Evolutionary conservation across 2,888 invertebrate species (phyloP).

Genomic region (Azorinus chamasolen): DNA sequence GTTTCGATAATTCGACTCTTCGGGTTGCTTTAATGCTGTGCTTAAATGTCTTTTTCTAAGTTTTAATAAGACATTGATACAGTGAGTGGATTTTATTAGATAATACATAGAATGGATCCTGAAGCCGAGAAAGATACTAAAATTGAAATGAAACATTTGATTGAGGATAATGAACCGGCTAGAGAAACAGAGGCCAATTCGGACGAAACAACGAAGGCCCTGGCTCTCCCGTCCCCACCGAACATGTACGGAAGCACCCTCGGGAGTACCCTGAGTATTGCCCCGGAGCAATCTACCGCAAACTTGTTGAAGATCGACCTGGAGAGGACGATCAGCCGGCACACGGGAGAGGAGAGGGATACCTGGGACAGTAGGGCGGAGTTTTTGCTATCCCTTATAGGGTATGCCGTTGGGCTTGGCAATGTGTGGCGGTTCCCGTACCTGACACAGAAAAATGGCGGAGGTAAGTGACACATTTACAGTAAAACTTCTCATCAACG

Average conservation of each 20-base stretch:
- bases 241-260: conserved; percentile 57
- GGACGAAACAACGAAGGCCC: conserved; percentile 27
- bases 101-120: conserved; percentile 19
- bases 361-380: conserved; percentile 79
- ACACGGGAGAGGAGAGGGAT: conserved; percentile 78
- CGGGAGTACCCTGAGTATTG: conserved; percentile 73
- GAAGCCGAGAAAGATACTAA: conserved; percentile 24
- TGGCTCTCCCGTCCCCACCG: conserved; percentile 57
- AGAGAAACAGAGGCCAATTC: conserved; percentile 9
- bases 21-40: too few relatives aligned
- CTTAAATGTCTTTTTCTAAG: background rate
- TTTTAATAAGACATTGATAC: background rate
- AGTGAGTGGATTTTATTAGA: background rate
- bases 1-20: too few relatives aligned
- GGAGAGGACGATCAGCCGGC: conserved; percentile 73
- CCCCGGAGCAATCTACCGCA: conserved; percentile 74
- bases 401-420: conserved; percentile 80
- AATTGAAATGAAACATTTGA: conserved; percentile 63
- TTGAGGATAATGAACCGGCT: conserved; percentile 7
- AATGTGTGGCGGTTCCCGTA: conserved; percentile 82
- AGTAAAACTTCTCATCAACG: too few relatives aligned
- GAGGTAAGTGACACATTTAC: conserved; percentile 66
- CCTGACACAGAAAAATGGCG: conserved; percentile 81
- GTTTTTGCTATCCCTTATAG: conserved; percentile 77
- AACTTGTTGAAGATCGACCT: conserved; percentile 76